Evolutionary conservation across 1,140 invertebrate genomes (phyloP).

Genomic region (Dreissena rostriformis): DNA sequence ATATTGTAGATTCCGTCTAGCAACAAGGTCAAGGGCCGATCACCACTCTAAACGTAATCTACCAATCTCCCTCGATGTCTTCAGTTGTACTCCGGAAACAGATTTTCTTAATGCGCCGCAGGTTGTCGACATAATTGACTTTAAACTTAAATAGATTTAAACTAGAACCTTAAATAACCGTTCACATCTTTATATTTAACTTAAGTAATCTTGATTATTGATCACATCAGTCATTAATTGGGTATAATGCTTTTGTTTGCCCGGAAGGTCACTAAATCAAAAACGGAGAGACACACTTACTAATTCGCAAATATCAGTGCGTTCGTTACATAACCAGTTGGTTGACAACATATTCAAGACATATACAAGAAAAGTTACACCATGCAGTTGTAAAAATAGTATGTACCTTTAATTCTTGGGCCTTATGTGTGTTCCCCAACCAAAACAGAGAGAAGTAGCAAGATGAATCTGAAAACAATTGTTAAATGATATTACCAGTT

Average conservation of each 20-base stretch:
- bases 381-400: neutral
- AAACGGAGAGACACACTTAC: neutral
- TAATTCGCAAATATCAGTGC: neutral
- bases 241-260: too few relatives aligned
- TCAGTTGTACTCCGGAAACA: too few relatives aligned
- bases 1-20: too few relatives aligned
- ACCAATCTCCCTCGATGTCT: too few relatives aligned
- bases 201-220: too few relatives aligned
- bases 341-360: neutral
- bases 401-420: conserved; percentile 32
- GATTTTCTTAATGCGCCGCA: too few relatives aligned
- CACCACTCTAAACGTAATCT: too few relatives aligned
- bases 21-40: too few relatives aligned
- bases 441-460: conserved; percentile 31
- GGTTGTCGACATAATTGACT: neutral
- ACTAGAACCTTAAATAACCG: neutral
- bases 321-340: neutral
- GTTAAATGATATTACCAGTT: too few relatives aligned
- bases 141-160: too few relatives aligned
- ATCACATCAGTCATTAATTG: too few relatives aligned
- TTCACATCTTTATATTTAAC: neutral
- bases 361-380: neutral
- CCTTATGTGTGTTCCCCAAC: conserved; percentile 6
- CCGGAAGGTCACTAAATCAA: too few relatives aligned
- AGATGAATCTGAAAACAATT: conserved; percentile 8